Base-by-base conservation (phyloP, 2,888 invertebrate species). In the Polyommatus iphigenia region DNA sequence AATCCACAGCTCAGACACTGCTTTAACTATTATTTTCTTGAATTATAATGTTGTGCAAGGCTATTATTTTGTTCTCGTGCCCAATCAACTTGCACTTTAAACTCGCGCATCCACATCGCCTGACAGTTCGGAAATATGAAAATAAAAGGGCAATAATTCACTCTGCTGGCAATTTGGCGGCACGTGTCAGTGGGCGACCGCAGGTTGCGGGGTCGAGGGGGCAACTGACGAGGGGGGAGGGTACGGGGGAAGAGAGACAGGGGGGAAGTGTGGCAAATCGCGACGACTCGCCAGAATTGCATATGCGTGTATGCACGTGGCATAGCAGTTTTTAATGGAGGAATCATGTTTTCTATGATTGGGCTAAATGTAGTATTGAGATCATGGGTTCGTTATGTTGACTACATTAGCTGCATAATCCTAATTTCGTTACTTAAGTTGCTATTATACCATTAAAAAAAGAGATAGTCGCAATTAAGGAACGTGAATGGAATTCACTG, bases 281-380 rank as follows among this genome's bases (percentile, higher is more conserved):
- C 83, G 83, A 84, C 89, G 90, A 86, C 84, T 85, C 67, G 67
- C 67, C 80, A 81, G 89, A 91, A 94, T 91, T 91, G 91, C 86
- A 83, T 87, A 90, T 90, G 89, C 90, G 91, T 92, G 93, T 91
- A 54, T 88, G 79, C 93, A 87, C 91, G 92, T 89, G 91, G 62
- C 77, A 79, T 78, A 79, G 29, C 15, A 46, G 20, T 78, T 73
- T 77, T 80, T 84, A 82, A 82, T 82, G 83, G 80, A 81, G 79
- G 78, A 82, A 83, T 78, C 80, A 82, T 84, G 81, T 81, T 76
- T 29, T 67, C 71, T 76, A 79, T 72, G 71, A 77, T 71, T 77
- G 24, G 6, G 15, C 20, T 59, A 73, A 41, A 4, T 62, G 8
- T 15, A 15, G 18, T 18, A 18, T 67, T 67, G 18, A 29, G 46